phyloP scores from a whole-genome alignment of 2,113 vertebrate species.

The Pithys albifrons region DNA sequence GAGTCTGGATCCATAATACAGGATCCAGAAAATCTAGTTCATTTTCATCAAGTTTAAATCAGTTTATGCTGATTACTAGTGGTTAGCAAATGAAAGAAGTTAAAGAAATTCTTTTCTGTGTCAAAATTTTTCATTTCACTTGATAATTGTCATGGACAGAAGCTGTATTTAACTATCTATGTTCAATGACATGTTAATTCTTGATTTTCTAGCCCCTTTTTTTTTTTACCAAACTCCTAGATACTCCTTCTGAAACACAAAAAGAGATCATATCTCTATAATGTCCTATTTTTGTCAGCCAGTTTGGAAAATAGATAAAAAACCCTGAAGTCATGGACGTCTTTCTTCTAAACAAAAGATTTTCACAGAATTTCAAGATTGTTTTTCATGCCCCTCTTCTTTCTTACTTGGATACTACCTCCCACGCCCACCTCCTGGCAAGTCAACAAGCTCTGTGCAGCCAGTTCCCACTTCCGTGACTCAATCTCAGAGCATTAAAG shows the following conservation, averaged over 20 bases:
- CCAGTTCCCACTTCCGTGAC: constrained; percentile 8
- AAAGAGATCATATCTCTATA: neutral
- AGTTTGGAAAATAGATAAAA: neutral
- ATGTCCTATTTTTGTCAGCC: neutral
- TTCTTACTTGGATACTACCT: neutral
- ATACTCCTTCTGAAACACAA: neutral
- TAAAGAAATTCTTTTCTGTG: neutral
- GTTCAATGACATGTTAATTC: neutral
- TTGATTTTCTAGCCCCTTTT: neutral
- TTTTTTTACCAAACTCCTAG: neutral
- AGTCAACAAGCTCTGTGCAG: constrained; percentile 22
- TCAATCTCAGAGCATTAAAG: constrained; percentile 46
- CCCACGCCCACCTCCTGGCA: constrained; percentile 42
- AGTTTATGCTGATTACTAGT: neutral
- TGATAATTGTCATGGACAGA: neutral
- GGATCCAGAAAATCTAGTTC: neutral
- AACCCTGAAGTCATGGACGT: neutral
- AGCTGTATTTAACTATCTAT: neutral
- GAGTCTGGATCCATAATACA: neutral
- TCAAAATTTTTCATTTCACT: neutral
- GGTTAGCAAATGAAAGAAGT: neutral
- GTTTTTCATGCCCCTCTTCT: neutral
- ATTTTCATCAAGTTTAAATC: neutral
- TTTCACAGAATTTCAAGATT: neutral
- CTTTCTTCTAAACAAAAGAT: neutral